Base-by-base conservation (phyloP, 2,797 vertebrate species). In the Glossophaga mutica region DNA sequence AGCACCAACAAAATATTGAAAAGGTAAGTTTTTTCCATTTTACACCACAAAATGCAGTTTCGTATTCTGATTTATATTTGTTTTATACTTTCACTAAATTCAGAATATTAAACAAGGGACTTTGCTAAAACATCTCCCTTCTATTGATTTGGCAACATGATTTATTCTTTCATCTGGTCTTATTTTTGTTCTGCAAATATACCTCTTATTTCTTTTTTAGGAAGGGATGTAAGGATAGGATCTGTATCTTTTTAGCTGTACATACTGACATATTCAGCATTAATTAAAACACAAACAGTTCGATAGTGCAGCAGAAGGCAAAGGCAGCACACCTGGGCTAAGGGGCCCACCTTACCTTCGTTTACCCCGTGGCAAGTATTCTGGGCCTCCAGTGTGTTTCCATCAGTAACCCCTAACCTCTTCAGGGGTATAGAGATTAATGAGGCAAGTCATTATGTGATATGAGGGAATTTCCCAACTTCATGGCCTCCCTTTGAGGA, bases 1-100 rank as follows among this genome's bases (percentile, higher is more conserved):
- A 99, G 96, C 99, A 99, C 98, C 99, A 99, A 97, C 99, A 98
- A 98, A 99, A 99, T 98, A 99, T 99, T 97, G 99, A 99, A 97
- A 99, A 99, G 99, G 99, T 99, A 98, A 98, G 97, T 82, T 32
- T 62, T 62, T 96, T 73, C 1, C 87, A 55, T 94, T 91, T 91
- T 93, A 94, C 85, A 62, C 29, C 7, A 15, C n/a, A 52, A 65
- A 94, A 95, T 93, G 59, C 29, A 71, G 57, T 94, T 88, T 15
- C 0, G 0, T 57, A 32, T 59, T 62, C 26, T 14, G 70, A 82
- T 32, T 98, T 92, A 59, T 68, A 78, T 85, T 89, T 70, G 12
- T 14, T 70, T 19, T 65, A 55, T 21, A 74, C 96, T 97, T 90
- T 0, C 24, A 50, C 76, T 68, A 65, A 48, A 93, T 94, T 32